Evolutionary conservation across 2,888 invertebrate genomes (phyloP).

Genomic region (Drosophila setosimentum): DNA sequence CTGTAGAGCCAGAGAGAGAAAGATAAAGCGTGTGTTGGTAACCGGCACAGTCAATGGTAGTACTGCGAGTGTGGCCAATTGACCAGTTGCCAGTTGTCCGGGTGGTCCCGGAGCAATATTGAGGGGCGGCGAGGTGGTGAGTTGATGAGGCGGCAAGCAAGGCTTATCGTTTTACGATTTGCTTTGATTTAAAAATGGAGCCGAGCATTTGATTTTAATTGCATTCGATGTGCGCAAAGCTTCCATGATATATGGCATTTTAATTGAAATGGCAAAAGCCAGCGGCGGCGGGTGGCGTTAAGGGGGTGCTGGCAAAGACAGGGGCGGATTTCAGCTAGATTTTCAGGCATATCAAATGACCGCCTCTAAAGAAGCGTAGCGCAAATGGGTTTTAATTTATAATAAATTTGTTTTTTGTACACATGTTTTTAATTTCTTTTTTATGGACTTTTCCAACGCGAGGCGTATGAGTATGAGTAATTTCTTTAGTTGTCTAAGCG

Average conservation of each 20-base stretch:
- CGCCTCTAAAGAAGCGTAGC: slow-evolving; percentile 39
- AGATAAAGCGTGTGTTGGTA: neutral
- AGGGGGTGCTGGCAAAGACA: neutral
- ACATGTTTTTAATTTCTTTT: slow-evolving; percentile 12
- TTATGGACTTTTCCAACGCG: slow-evolving; percentile 15
- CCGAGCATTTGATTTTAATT: slow-evolving; percentile 80
- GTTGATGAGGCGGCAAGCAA: neutral
- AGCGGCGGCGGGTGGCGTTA: neutral
- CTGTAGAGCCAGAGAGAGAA: neutral
- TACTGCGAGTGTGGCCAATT: neutral
- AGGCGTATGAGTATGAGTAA: slow-evolving; percentile 44
- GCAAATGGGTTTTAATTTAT: slow-evolving; percentile 56
- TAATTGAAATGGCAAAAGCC: slow-evolving; percentile 75
- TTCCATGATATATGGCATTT: slow-evolving; percentile 70
- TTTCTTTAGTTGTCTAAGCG: slow-evolving; percentile 41
- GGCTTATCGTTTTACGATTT: slow-evolving; percentile 72
- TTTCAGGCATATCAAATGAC: slow-evolving; percentile 47
- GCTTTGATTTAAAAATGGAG: slow-evolving; percentile 67
- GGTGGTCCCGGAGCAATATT: slow-evolving; percentile 57
- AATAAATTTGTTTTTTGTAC: slow-evolving; percentile 44
- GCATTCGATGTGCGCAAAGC: slow-evolving; percentile 68
- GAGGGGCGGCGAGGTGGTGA: neutral
- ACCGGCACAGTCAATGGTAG: slow-evolving; percentile 22
- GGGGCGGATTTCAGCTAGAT: slow-evolving; percentile 17
- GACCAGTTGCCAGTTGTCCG: slow-evolving; percentile 18